Conservation (phyloP, 2,113 vertebrate species). For the Malurus alboscapulatus region DNA sequence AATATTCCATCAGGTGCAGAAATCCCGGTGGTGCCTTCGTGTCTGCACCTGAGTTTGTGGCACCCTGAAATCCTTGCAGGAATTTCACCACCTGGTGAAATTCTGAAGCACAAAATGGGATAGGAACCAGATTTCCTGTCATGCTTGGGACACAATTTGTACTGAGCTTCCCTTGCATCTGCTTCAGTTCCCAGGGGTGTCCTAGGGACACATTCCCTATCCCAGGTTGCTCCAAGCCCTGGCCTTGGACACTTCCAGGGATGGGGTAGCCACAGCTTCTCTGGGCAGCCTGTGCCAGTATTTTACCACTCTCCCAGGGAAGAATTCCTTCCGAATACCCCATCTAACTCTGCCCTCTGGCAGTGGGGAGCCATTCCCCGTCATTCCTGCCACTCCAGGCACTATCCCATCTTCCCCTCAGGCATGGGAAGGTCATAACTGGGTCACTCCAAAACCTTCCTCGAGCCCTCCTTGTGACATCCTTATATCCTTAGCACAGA, state of each 20-base stretch:
- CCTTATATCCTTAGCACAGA: fast-evolving
- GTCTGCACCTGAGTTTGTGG: not conserved
- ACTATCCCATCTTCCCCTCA: not conserved
- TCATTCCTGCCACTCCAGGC: not conserved
- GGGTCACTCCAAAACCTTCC: not conserved
- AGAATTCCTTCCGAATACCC: not conserved
- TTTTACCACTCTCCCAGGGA: fast-evolving
- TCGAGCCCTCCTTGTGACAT: not conserved
- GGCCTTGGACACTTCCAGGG: not conserved
- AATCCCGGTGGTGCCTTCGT: not conserved
- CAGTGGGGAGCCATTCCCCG: not conserved
- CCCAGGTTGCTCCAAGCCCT: not conserved
- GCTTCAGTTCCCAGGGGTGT: not conserved
- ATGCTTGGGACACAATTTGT: not conserved
- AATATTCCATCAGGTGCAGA: not conserved
- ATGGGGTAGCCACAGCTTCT: not conserved
- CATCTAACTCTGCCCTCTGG: not conserved
- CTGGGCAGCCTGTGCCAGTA: not conserved
- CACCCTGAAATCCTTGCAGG: not conserved
- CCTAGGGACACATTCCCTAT: not conserved
- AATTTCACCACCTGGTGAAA: not conserved
- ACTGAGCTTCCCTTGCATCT: not conserved
- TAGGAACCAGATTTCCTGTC: not conserved
- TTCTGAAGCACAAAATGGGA: not conserved
- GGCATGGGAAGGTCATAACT: fast-evolving